Conservation (phyloP, 1,140 invertebrate genomes). For the Caenorhabditis latens region DNA sequence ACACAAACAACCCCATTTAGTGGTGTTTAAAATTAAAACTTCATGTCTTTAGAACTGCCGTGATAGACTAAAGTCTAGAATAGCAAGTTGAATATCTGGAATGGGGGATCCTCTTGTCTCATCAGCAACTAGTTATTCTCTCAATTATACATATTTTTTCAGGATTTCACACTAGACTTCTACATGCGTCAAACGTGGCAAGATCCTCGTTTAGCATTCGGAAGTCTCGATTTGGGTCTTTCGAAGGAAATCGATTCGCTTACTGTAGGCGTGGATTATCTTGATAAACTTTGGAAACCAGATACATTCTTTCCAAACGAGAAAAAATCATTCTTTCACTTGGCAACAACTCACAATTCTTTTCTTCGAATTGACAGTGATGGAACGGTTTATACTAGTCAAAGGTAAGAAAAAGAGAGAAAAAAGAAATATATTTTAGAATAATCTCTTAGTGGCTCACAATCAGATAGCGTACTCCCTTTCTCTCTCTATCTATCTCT, state of each 20-base stretch:
- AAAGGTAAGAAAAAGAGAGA: constrained; percentile 63
- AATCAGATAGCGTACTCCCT: neutral
- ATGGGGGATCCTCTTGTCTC: too few relatives aligned
- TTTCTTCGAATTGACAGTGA: constrained; percentile 80
- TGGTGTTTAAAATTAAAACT: too few relatives aligned
- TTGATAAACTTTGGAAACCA: constrained; percentile 97
- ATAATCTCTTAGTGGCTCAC: constrained; percentile 3
- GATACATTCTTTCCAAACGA: constrained; percentile 98
- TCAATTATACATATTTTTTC: constrained; percentile 65
- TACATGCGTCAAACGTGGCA: constrained; percentile 99
- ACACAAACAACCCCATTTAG: too few relatives aligned
- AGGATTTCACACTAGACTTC: constrained; percentile 98
- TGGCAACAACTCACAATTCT: constrained; percentile 88
- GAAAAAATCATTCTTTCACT: constrained; percentile 97
- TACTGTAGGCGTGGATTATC: constrained; percentile 87
- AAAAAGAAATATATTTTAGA: too few relatives aligned
- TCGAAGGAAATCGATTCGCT: constrained; percentile 81
- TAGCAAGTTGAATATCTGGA: too few relatives aligned
- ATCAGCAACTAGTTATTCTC: too few relatives aligned
- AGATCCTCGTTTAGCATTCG: constrained; percentile 91
- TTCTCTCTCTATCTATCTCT: neutral
- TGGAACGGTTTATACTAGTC: constrained; percentile 76
- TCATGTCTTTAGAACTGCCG: too few relatives aligned
- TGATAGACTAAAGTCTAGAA: too few relatives aligned
- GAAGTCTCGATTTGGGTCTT: constrained; percentile 85